A percentile compares a stretch with the other conserved stretches of the same genome.
Conservation (phyloP, 1,140 invertebrate species). For the Drosophila simulans region DNA sequence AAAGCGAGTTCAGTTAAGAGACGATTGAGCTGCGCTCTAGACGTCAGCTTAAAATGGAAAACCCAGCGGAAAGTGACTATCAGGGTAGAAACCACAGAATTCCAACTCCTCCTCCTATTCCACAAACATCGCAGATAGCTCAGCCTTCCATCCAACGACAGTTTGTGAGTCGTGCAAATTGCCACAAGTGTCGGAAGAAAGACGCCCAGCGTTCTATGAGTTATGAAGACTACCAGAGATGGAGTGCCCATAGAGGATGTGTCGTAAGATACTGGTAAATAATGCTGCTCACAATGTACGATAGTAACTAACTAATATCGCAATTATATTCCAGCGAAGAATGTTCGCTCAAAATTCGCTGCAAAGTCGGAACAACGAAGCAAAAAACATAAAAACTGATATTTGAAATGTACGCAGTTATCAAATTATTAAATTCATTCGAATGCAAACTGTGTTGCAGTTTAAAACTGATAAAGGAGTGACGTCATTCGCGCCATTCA, state of each 20-base stretch:
- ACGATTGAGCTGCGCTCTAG: neutral
- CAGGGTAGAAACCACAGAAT: neutral
- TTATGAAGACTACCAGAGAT: neutral
- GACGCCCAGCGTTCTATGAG: neutral
- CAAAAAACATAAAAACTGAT: no score
- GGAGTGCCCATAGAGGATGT: neutral
- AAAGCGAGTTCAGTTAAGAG: neutral
- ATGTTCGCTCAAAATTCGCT: neutral
- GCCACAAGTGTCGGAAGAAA: neutral
- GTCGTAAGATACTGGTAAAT: neutral
- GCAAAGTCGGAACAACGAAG: no score
- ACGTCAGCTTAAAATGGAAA: neutral
- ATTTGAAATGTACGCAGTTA: no score
- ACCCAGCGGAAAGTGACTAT: neutral
- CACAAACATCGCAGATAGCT: neutral
- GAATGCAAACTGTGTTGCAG: neutral
- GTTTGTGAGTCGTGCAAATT: neutral
- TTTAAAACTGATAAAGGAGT: no score
- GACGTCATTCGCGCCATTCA: no score
- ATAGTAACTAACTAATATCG: no score
- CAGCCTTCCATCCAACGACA: no score
- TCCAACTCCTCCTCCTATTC: neutral
- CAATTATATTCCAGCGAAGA: neutral
- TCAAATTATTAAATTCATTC: neutral
- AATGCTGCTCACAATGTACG: no score